Percentiles rank a stretch among this genome's conserved stretches.
These are phyloP conservation scores for Ditylenchus weischeri DNA, from an alignment of 2,888 invertebrate genomes.

Conservation along the genomic window DNA sequence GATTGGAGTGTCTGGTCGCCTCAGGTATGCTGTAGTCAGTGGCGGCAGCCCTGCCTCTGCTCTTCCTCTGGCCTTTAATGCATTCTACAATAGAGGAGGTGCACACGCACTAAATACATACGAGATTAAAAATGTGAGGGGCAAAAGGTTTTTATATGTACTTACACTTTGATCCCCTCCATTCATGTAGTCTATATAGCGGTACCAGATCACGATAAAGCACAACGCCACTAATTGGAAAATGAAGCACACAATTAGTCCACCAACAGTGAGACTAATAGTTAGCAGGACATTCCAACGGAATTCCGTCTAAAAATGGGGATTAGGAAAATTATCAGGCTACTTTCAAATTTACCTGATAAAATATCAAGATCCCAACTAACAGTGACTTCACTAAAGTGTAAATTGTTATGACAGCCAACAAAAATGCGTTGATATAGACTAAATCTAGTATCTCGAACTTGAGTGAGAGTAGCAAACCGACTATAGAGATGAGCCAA, in stretches of 20 bases:
- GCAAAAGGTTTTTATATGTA: slow-evolving; percentile 2
- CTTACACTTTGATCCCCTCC: slow-evolving; percentile 39
- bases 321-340: neutral
- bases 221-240: slow-evolving; percentile 36
- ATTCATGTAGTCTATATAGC: slow-evolving; percentile 53
- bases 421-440: slow-evolving; percentile 41
- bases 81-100: slow-evolving; percentile 23
- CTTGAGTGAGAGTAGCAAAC: slow-evolving; percentile 45
- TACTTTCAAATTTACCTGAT: slow-evolving; percentile 40
- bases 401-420: slow-evolving; percentile 42
- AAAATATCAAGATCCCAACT: slow-evolving; percentile 43
- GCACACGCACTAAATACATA: slow-evolving; percentile 33
- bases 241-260: slow-evolving; percentile 39
- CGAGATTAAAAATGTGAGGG: slow-evolving; percentile 6
- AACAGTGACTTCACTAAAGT: slow-evolving; percentile 43
- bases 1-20: slow-evolving; percentile 37
- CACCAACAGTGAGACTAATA: slow-evolving; percentile 43
- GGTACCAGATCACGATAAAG: slow-evolving; percentile 46
- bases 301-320: slow-evolving; percentile 27
- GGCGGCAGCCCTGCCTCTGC: slow-evolving; percentile 14
- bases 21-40: slow-evolving; percentile 46
- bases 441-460: slow-evolving; percentile 46
- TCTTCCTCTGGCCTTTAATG: slow-evolving; percentile 26
- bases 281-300: slow-evolving; percentile 41
- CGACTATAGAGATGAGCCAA: slow-evolving; percentile 46